These are phyloP conservation scores for Gymnorhina tibicen DNA, from an alignment of 2,113 vertebrate genomes.

Conservation along the genomic window DNA sequence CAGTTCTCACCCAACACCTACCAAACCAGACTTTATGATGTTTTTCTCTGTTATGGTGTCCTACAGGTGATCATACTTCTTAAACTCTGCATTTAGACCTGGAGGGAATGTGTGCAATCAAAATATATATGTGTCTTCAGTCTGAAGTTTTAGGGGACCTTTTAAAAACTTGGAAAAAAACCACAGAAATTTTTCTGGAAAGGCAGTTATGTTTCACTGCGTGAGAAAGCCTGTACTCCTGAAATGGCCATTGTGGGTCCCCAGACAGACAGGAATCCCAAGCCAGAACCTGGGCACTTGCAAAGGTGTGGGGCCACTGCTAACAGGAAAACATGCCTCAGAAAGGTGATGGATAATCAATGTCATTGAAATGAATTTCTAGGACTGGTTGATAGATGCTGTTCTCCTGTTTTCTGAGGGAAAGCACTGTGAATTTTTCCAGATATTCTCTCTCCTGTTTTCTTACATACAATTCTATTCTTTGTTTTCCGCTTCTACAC, in stretches of 20 bases:
- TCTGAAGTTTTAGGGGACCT: background rate
- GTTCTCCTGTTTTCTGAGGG: background rate
- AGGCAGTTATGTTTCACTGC: background rate
- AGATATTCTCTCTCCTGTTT: background rate
- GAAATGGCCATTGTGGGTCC: background rate
- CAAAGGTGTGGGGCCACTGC: background rate
- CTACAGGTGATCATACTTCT: background rate
- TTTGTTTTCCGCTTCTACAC: background rate
- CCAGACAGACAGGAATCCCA: background rate
- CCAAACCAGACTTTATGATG: background rate
- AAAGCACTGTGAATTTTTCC: background rate
- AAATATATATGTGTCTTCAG: background rate
- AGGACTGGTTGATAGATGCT: background rate
- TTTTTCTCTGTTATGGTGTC: background rate
- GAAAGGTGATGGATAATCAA: background rate
- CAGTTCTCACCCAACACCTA: background rate
- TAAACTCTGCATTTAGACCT: background rate
- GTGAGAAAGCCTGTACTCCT: background rate
- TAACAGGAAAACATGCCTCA: background rate
- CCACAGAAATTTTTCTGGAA: background rate
- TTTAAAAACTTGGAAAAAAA: background rate
- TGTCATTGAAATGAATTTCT: background rate
- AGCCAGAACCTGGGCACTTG: background rate
- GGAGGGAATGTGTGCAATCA: background rate
- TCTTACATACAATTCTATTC: rapidly evolving